phyloP scores from a whole-genome alignment of 2,888 invertebrate genomes.

The Mycalesis mineus region DNA sequence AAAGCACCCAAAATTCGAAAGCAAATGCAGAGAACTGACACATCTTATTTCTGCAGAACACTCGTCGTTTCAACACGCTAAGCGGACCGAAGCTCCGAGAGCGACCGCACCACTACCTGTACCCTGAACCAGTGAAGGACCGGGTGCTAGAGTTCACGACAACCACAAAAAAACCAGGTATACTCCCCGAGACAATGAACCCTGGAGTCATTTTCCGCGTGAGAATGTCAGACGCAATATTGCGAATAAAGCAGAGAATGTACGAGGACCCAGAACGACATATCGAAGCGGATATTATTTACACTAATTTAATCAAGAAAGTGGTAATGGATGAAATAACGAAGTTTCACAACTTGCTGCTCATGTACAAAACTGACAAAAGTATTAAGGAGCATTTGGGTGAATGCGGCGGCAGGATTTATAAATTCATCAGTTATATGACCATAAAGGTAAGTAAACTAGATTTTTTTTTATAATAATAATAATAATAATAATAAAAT shows the following conservation, averaged over 20 bases:
- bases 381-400: conserved; percentile 70
- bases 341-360: conserved; percentile 63
- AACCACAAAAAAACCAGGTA: conserved; percentile 55
- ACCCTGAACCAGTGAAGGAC: conserved; percentile 68
- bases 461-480: neutral
- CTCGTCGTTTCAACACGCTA: conserved; percentile 50
- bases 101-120: conserved; percentile 64
- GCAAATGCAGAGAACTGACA: too few relatives aligned
- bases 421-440: conserved; percentile 72
- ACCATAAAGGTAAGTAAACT: conserved; percentile 36
- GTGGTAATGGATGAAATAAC: conserved; percentile 71
- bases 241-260: conserved; percentile 68
- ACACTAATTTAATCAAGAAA: conserved; percentile 68
- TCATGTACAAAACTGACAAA: conserved; percentile 70
- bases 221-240: conserved; percentile 68
- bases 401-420: conserved; percentile 67
- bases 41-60: conserved; percentile 38
- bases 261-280: conserved; percentile 70
- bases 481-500: too few relatives aligned
- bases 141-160: conserved; percentile 59
- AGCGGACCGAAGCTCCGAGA: conserved; percentile 62
- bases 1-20: too few relatives aligned
- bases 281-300: conserved; percentile 69
- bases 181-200: conserved; percentile 68
- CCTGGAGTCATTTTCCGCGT: conserved; percentile 70